phyloP scores from a whole-genome alignment of 2,113 vertebrate species.

The Psilopogon haemacephalus region DNA sequence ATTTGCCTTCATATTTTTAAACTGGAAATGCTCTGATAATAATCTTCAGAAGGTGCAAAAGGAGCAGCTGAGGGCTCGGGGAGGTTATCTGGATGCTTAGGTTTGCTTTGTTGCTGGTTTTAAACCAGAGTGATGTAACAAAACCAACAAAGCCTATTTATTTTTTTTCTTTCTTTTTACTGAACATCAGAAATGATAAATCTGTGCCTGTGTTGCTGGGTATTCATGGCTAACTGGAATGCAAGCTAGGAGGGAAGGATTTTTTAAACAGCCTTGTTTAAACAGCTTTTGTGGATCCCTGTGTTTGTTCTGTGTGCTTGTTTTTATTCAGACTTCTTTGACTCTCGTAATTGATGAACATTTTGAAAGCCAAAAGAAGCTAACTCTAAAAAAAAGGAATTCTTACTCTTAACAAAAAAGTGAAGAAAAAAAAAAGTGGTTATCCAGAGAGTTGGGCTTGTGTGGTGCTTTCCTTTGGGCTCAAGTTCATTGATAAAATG shows the following conservation, averaged over 20 bases:
- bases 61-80: neutral
- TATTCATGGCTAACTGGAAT: constrained; percentile 45
- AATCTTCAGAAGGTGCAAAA: constrained; percentile 36
- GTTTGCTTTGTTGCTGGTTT: constrained; percentile 30
- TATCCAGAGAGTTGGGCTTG: neutral
- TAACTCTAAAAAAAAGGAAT: constrained; percentile 29
- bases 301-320: constrained; percentile 60
- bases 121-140: constrained; percentile 17
- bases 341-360: constrained; percentile 53
- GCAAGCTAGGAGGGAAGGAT: constrained; percentile 37
- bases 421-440: neutral
- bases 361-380: constrained; percentile 52
- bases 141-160: constrained; percentile 43
- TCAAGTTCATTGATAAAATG: constrained; percentile 16
- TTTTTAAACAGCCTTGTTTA: constrained; percentile 60
- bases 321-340: constrained; percentile 53
- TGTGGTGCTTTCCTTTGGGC: neutral
- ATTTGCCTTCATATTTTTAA: neutral
- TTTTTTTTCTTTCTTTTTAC: constrained; percentile 35
- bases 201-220: constrained; percentile 27
- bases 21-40: neutral
- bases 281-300: constrained; percentile 61
- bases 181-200: constrained; percentile 30
- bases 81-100: constrained; percentile 32
- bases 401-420: neutral